Base-by-base conservation (phyloP, 2,797 vertebrate species). In the Microctenopoma lineatum region DNA sequence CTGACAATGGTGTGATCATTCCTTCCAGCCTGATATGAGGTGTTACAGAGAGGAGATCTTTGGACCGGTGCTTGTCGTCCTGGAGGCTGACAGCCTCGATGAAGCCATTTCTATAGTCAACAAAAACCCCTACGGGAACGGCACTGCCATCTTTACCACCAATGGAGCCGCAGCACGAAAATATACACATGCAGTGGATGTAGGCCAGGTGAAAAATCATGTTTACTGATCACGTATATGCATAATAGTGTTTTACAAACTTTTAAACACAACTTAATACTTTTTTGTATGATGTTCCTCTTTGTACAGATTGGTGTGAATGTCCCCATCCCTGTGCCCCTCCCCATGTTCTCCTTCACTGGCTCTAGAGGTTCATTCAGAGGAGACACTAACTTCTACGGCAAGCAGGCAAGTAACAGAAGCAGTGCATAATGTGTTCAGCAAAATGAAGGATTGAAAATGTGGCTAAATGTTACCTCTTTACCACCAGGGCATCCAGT, bases 341-440 rank as follows among this genome's bases (percentile, higher is more conserved):
- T 99, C 57, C 98, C 98, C 58, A 99, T 99, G 98, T 99, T 99
- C 82, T 99, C 98, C 56, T 99, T 99, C 88, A 99, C 98, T 0
- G 98, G 96, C 48, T 99, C 98, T 78, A 95, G 96, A 74, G 95
- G 93, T 71, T 99, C 98, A 12, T 99, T 99, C 93, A 95, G 98
- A 77, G 98, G 98, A 51, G 97, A 99, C 87, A 96, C 95, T 71
- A 99, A 99, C 92, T 99, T 99, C 93, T 99, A 99, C 26, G 98
- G 98, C 90, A 99, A 99, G 82, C 98, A 99, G 95, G 98, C 98
- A 92, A 92, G 51, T 2, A 13, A 60, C 5, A 18, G 39, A 61
- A 53, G 4, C 51, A 0, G 21, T 21, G 13, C 16, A 13, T 54
- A 11, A 1, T 6, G 10, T 18, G 18, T 45, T 8, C 13, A 6